A percentile compares a stretch with the other conserved stretches of the same genome.
Conservation (phyloP, 92 coral and sea anemone species). For the Epizoanthus fatuus region DNA sequence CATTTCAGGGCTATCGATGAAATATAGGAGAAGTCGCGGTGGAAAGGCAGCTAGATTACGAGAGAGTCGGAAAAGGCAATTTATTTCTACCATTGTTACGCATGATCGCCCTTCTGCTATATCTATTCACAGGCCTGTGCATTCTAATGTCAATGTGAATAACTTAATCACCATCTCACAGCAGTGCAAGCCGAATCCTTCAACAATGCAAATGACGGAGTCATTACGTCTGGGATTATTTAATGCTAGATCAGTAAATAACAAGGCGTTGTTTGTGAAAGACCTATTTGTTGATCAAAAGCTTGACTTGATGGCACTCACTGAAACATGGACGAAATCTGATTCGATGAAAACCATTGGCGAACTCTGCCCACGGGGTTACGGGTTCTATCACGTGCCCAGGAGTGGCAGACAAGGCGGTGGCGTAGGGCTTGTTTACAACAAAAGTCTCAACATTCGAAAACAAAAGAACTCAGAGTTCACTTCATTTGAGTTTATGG, state of each 20-base stretch:
- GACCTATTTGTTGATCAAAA: too few species aligned
- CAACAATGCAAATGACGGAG: constrained; percentile 1
- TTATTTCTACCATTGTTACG: neutral
- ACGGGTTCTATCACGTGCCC: constrained; percentile 13
- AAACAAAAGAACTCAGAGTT: constrained; percentile 2
- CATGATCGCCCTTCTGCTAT: too few species aligned
- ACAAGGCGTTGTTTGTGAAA: too few species aligned
- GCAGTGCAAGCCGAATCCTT: constrained; percentile 31
- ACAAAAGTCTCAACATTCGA: neutral
- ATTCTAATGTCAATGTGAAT: constrained; percentile 3
- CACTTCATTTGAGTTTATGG: constrained; percentile 1
- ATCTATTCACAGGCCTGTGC: too few species aligned
- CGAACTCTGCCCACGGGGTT: constrained; percentile 11
- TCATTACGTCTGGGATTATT: neutral
- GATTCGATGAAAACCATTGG: neutral
- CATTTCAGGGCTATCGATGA: constrained; percentile 15
- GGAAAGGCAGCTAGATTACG: constrained; percentile 25
- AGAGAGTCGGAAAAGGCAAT: constrained; percentile 17
- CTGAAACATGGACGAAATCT: too few species aligned
- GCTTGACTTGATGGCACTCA: too few species aligned
- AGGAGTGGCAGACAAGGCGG: constrained; percentile 10
- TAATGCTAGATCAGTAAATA: neutral
- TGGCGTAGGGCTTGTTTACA: constrained; percentile 13
- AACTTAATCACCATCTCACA: constrained; percentile 21
- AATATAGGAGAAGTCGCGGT: constrained; percentile 15